phyloP scores from a whole-genome alignment of 2,888 invertebrate species.

The Polia nebulosa region DNA sequence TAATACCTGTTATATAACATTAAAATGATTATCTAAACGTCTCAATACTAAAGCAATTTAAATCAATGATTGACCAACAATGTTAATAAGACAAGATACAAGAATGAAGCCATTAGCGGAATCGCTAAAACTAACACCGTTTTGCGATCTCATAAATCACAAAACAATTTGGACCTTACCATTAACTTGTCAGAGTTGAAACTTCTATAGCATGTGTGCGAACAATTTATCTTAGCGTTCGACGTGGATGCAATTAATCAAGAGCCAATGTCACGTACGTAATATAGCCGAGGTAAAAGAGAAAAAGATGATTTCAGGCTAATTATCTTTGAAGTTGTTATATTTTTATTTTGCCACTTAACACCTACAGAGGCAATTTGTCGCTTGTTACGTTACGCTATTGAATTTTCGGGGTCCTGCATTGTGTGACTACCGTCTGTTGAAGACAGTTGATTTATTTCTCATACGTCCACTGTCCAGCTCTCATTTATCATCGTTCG shows the following conservation, averaged over 20 bases:
- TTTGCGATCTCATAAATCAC: conserved; percentile 65
- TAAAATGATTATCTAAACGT: conserved; percentile 68
- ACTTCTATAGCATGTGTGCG: conserved; percentile 66
- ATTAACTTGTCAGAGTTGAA: conserved; percentile 70
- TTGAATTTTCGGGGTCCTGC: conserved; percentile 69
- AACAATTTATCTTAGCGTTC: conserved; percentile 87
- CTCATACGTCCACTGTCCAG: conserved; percentile 68
- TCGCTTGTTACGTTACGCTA: conserved; percentile 79
- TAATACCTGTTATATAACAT: conserved; percentile 64
- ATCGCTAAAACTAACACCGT: conserved; percentile 85
- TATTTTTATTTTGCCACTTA: conserved; percentile 85
- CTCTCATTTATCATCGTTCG: conserved; percentile 78
- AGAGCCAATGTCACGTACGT: conserved; percentile 87
- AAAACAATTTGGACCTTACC: conserved; percentile 72
- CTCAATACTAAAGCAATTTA: conserved; percentile 73
- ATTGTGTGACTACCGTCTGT: conserved; percentile 66
- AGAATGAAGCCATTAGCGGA: conserved; percentile 84
- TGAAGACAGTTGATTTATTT: conserved; percentile 73
- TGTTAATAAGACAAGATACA: conserved; percentile 78
- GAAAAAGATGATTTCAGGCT: conserved; percentile 89
- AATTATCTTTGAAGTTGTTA: conserved; percentile 85
- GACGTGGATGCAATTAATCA: conserved; percentile 89
- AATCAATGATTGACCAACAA: conserved; percentile 78
- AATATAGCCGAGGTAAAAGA: conserved; percentile 85
- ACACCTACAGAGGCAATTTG: conserved; percentile 84